Evolutionary conservation across 2,113 vertebrate species (phyloP).

Genomic region (Oophaga pumilio): DNA sequence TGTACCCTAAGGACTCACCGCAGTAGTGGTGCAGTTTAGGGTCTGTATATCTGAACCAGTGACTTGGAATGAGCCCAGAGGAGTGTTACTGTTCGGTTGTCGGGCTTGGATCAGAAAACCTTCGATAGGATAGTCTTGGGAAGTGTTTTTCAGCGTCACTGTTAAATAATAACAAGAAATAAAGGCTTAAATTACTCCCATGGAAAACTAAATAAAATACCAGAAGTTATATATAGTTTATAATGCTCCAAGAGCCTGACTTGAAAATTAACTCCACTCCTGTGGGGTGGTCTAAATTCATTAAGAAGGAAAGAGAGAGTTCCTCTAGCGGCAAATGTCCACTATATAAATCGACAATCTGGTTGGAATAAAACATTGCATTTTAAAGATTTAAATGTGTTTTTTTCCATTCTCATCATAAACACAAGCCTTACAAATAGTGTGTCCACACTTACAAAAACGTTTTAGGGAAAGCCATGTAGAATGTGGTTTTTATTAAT

Average conservation of each 20-base stretch:
- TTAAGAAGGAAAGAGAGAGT: too few relatives aligned
- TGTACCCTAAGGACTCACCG: slow-evolving; percentile 6
- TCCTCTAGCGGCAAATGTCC: too few relatives aligned
- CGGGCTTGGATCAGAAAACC: slow-evolving; percentile 43
- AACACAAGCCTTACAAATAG: too few relatives aligned
- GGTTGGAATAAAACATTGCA: too few relatives aligned
- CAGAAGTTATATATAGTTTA: background rate
- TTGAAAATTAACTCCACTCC: too few relatives aligned
- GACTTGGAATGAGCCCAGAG: slow-evolving; percentile 26
- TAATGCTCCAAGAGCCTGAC: background rate
- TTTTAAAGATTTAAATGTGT: too few relatives aligned
- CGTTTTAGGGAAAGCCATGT: too few relatives aligned
- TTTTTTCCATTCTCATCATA: too few relatives aligned
- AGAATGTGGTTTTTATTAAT: too few relatives aligned
- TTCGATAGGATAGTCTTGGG: background rate
- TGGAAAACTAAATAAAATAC: background rate
- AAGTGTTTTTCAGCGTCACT: slow-evolving; percentile 18
- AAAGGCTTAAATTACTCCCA: background rate
- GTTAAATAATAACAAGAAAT: background rate
- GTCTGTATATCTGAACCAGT: background rate
- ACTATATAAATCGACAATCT: too few relatives aligned
- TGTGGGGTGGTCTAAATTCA: too few relatives aligned
- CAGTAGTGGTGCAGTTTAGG: slow-evolving; percentile 14
- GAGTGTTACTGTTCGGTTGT: background rate
- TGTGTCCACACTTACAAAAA: too few relatives aligned